A percentile compares a stretch with the other conserved stretches of the same genome.
phyloP scores from a whole-genome alignment of 2,797 vertebrate species.

The Coregonus suidteri region DNA sequence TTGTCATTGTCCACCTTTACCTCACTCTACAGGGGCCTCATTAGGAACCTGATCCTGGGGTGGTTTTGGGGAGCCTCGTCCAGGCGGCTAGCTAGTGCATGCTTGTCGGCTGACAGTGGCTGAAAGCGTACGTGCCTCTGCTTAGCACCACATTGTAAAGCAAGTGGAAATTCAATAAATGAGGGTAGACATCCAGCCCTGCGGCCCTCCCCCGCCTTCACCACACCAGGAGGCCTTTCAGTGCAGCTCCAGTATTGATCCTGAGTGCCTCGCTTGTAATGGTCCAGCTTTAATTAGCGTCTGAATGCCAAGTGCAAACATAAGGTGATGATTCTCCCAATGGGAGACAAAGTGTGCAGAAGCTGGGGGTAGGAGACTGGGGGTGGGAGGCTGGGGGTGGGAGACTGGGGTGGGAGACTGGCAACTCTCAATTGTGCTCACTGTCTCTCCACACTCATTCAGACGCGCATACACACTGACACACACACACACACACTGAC shows the following conservation, averaged over 20 bases:
- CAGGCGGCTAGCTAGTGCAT: conserved; percentile 13
- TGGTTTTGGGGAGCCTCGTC: neutral
- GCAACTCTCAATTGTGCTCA: neutral
- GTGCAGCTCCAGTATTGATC: conserved; percentile 59
- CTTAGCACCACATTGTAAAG: conserved; percentile 62
- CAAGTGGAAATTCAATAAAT: conserved; percentile 64
- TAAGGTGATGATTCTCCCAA: conserved; percentile 41
- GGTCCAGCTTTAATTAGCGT: conserved; percentile 69
- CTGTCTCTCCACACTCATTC: neutral
- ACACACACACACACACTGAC: neutral
- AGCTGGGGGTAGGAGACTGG: neutral
- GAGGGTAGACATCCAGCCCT: conserved; percentile 34
- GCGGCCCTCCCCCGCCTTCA: conserved; percentile 6
- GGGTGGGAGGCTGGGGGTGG: neutral
- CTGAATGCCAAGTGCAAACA: conserved; percentile 56
- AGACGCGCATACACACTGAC: neutral
- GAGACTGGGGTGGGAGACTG: conserved; percentile 1
- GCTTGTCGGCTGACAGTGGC: conserved; percentile 30
- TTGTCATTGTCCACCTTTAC: neutral
- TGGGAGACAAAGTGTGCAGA: conserved; percentile 24
- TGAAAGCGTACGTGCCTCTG: conserved; percentile 48
- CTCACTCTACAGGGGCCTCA: conserved; percentile 20
- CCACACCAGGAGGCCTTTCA: conserved; percentile 43
- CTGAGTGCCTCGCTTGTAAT: conserved; percentile 44
- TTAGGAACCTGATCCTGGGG: conserved; percentile 21